Conservation (phyloP, 2,113 vertebrate species). For the Panthera leo region DNA sequence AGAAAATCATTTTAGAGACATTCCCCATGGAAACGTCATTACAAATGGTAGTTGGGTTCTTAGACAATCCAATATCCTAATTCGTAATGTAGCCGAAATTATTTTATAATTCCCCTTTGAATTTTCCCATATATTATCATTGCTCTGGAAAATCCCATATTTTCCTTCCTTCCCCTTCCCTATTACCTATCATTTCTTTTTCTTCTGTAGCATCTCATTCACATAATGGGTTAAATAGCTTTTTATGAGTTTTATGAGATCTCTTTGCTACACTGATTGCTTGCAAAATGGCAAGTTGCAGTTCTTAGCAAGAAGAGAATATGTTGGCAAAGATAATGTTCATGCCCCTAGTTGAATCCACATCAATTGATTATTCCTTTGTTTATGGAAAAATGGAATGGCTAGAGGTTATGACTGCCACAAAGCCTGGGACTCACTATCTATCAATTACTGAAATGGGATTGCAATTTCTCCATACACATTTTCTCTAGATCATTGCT, state of each 20-base stretch:
- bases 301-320: constrained; percentile 46
- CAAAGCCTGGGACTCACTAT: neutral
- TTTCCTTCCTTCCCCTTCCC: neutral
- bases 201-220: neutral
- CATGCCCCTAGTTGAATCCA: neutral
- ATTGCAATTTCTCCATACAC: neutral
- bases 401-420: neutral
- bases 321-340: neutral
- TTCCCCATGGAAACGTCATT: neutral
- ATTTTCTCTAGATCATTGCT: constrained; percentile 6
- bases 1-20: constrained; percentile 11
- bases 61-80: neutral
- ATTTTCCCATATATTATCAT: neutral
- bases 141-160: neutral
- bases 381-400: constrained; percentile 30
- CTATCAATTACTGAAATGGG: neutral
- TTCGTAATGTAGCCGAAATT: neutral
- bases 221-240: neutral
- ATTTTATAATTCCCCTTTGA: constrained; percentile 23
- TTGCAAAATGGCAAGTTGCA: neutral
- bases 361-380: constrained; percentile 10
- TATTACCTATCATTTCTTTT: neutral
- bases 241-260: neutral
- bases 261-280: neutral
- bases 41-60: neutral